Evolutionary conservation across 2,888 invertebrate species (phyloP).

Genomic region (Sturmia bella): DNA sequence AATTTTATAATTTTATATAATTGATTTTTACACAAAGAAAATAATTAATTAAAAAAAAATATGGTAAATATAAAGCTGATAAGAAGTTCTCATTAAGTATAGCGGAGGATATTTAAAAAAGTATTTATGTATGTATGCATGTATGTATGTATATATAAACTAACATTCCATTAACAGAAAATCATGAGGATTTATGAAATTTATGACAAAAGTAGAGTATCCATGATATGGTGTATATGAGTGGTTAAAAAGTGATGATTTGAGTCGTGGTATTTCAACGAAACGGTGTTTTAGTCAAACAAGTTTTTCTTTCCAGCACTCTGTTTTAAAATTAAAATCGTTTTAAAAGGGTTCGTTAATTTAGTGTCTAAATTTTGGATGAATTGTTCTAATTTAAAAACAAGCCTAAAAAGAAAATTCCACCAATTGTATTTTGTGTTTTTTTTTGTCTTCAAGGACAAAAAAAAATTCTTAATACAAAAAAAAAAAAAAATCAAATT

Average conservation of each 20-base stretch:
- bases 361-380: constrained; percentile 37
- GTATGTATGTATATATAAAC: too few relatives aligned
- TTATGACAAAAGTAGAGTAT: neutral
- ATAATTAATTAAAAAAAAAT: too few relatives aligned
- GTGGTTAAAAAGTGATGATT: constrained; percentile 31
- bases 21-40: neutral
- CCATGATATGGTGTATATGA: too few relatives aligned
- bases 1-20: constrained; percentile 16
- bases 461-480: constrained; percentile 30
- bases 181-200: neutral
- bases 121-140: too few relatives aligned
- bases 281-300: constrained; percentile 1
- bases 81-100: too few relatives aligned
- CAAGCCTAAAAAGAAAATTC: constrained; percentile 80
- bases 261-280: neutral
- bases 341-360: constrained; percentile 10
- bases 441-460: constrained; percentile 8
- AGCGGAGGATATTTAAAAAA: too few relatives aligned
- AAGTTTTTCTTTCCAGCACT: constrained; percentile 27
- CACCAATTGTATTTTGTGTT: constrained; percentile 40
- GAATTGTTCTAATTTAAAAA: constrained; percentile 80
- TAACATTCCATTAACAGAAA: too few relatives aligned
- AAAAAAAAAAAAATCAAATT: neutral
- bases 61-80: too few relatives aligned
- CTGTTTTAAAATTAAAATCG: constrained; percentile 33